Evolutionary conservation across 2,888 invertebrate species (phyloP), one percentile per base, ranked within the genome.

Genomic region (Cryptocephalus moraei): DNA sequence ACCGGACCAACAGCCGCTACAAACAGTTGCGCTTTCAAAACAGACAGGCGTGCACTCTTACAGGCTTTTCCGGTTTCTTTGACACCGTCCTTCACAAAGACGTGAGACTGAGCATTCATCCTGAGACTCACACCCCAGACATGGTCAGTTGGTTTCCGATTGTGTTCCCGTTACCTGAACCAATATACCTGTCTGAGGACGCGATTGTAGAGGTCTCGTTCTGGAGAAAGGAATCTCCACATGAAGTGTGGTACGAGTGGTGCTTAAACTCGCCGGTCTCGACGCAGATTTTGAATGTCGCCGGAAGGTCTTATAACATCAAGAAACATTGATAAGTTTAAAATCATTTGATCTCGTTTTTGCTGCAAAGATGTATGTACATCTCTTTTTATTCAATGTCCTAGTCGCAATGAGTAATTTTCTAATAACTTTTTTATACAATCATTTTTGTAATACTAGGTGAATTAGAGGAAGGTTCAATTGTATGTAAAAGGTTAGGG

Each of bases 91-190:
- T 99, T 11, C 96, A 89, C 70, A 86, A 86, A 52, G 81, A 90
- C 61, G 80, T 94, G 47, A 80, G 73, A 59, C 74, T 99, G 42
- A 96, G 96, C 68, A 96, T 92, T 62, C 82, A 88, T 60, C 96
- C 97, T 1, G 76, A 80, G 41, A 89, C 89, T 1, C 90, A 92
- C 67, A 91, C 94, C 13, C 77, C 79, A 1, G 91, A 90, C 57
- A 92, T 99, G 92, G 88, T 93, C 62, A 93, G 93, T 52, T 99
- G 99, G 99, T 99, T 97, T 69, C 95, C 97, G 8, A 89, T 95
- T 54, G 88, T 88, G 60, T 93, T 97, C 65, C 96, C 97, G 8
- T 79, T 55, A 39, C 46, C 48, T 85, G 82, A 82, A 44, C 90
- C 91, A 1, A 63, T 91, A 43, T 77, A 82, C 50, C 69, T 95